Evolutionary conservation across 2,888 invertebrate species (phyloP).

Genomic region (Xestoiulus laeticollis): DNA sequence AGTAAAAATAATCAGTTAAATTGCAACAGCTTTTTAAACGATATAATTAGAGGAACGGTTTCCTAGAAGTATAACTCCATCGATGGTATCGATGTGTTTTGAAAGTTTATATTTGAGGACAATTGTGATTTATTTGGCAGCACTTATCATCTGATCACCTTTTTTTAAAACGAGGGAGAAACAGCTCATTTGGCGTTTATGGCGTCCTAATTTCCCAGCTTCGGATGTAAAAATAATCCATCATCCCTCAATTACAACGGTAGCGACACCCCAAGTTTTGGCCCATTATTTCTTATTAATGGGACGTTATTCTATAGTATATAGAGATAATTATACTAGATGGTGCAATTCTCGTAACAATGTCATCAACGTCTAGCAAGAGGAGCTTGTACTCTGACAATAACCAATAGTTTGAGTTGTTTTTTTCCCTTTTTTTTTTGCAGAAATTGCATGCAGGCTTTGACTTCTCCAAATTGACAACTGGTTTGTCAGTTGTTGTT

Average conservation of each 20-base stretch:
- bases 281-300: conserved; percentile 35
- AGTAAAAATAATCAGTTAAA: background rate
- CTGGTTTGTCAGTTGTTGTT: conserved; percentile 4
- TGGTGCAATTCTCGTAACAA: conserved; percentile 8
- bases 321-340: background rate
- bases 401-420: background rate
- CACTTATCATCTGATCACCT: conserved; percentile 28
- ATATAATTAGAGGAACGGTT: background rate
- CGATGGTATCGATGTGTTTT: background rate
- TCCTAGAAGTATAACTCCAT: background rate
- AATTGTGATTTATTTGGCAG: background rate
- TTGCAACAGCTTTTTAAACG: background rate
- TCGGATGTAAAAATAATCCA: conserved; percentile 25
- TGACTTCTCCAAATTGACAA: conserved; percentile 30
- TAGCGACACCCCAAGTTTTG: background rate
- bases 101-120: background rate
- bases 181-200: conserved; percentile 3
- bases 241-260: conserved; percentile 7
- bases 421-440: conserved; percentile 2
- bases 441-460: conserved; percentile 13
- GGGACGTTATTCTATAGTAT: background rate
- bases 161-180: background rate
- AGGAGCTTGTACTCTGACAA: background rate
- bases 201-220: conserved; percentile 17
- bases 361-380: conserved; percentile 2